These are phyloP conservation scores for Epinephelus malabaricus DNA, from an alignment of 2,797 vertebrate genomes.

Conservation along the genomic window DNA sequence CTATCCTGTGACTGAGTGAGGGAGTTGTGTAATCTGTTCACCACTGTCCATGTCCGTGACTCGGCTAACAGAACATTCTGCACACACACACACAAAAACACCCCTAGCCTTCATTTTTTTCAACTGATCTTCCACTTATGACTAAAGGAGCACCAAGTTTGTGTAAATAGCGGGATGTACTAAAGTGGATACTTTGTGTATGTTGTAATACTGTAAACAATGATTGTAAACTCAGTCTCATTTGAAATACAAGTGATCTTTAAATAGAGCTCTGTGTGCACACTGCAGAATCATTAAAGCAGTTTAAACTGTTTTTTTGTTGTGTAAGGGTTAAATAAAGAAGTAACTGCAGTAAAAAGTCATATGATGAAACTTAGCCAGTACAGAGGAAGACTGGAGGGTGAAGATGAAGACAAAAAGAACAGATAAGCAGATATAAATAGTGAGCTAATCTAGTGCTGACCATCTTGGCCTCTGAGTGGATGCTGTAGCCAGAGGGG, in stretches of 20 bases:
- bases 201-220: slow-evolving; percentile 20
- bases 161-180: neutral
- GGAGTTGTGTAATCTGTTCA: no score
- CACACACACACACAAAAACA: neutral
- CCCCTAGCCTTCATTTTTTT: neutral
- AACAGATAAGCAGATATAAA: slow-evolving; percentile 73
- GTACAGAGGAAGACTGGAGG: slow-evolving; percentile 62
- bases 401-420: slow-evolving; percentile 66
- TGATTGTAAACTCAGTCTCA: neutral
- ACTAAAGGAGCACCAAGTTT: neutral
- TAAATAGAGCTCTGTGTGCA: neutral
- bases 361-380: slow-evolving; percentile 75
- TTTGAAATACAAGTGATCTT: slow-evolving; percentile 8
- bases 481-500: slow-evolving; percentile 91
- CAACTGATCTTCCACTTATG: neutral
- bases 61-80: no score
- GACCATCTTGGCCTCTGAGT: slow-evolving; percentile 98
- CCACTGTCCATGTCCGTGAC: no score
- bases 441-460: slow-evolving; percentile 80
- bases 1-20: no score
- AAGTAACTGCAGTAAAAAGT: slow-evolving; percentile 59
- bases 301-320: slow-evolving; percentile 20
- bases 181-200: neutral
- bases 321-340: slow-evolving; percentile 58
- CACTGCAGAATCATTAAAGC: neutral